Evolutionary conservation across 2,113 vertebrate genomes (phyloP).

Genomic region (Pristiophorus japonicus): DNA sequence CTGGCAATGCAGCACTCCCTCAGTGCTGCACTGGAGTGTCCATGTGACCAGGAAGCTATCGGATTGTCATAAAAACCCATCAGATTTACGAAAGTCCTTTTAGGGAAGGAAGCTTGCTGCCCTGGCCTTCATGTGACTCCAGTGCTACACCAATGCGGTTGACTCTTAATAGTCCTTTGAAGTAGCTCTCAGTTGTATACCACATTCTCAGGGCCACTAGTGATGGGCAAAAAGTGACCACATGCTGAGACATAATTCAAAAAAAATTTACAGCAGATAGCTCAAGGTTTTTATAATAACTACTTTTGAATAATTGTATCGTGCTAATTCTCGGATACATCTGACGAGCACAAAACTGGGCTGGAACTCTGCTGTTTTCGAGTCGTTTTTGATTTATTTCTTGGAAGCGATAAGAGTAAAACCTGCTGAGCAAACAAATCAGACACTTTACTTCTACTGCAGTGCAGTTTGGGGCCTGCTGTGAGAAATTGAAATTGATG

Average conservation of each 20-base stretch:
- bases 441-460: not conserved
- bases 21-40: not conserved
- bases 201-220: not conserved
- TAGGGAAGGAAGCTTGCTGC: not conserved
- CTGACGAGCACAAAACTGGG: not conserved
- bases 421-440: slow-evolving; percentile 4
- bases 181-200: no score
- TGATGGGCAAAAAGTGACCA: not conserved
- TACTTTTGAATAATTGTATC: not conserved
- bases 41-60: not conserved
- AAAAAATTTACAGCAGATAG: not conserved
- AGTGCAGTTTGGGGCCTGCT: not conserved
- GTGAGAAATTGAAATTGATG: slow-evolving; percentile 30
- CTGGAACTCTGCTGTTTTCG: not conserved
- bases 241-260: not conserved
- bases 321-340: no score
- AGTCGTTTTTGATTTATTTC: slow-evolving; percentile 23
- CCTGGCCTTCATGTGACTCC: not conserved
- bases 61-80: not conserved
- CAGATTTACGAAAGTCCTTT: not conserved
- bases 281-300: not conserved
- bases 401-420: not conserved
- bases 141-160: not conserved
- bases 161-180: not conserved
- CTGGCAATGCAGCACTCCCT: not conserved